Base-by-base conservation (phyloP, 2,888 invertebrate species). In the Harpagoxenus sublaevis region DNA sequence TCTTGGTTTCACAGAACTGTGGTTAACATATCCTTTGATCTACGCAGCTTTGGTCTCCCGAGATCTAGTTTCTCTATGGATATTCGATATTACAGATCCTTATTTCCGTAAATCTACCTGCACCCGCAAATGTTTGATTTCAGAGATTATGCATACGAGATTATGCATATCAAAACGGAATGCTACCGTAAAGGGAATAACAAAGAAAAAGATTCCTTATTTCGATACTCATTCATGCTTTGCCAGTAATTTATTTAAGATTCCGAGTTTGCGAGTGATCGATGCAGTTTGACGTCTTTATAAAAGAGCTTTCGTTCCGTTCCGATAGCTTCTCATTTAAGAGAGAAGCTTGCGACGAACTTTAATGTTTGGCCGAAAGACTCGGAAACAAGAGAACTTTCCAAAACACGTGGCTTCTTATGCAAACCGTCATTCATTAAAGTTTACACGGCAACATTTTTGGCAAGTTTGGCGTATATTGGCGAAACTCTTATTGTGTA, bases 261-360 rank as follows among this genome's bases (percentile, higher is more conserved):
- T 53, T n/a, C 6, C 15, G n/a, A 77, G 28, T 63, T 39, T 42
- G 18, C 23, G 23, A 70, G 6, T 75, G 62, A 75, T 60, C 62
- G 42, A 57, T 57, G 62, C 31, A 65, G 9, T 79, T 78, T 68
- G 68, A 82, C 53, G 31, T 82, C 39, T 18, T 35, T 82, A 48
- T 39, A 68, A 51, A 77, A 57, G 51, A 82, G 39, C 51, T 81
- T 86, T 65, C 62, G 70, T 86, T 86, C 66, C 53, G 23, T 62
- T 51, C 28, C 74, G 53, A 68, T 84, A 79, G 62, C 55, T 87
- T 86, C 71, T 86, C 71, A 65, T 87, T 86, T 86, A 83, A 87
- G 79, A 23, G 28, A 65, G 75, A 62, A 86, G 75, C 60, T 65
- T 51, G 45, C 23, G 35, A 55, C 28, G 18, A 84, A 84, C 57